These are phyloP conservation scores for Hirtodrosophila trivittata DNA, from an alignment of 2,888 invertebrate species.

Conservation along the genomic window DNA sequence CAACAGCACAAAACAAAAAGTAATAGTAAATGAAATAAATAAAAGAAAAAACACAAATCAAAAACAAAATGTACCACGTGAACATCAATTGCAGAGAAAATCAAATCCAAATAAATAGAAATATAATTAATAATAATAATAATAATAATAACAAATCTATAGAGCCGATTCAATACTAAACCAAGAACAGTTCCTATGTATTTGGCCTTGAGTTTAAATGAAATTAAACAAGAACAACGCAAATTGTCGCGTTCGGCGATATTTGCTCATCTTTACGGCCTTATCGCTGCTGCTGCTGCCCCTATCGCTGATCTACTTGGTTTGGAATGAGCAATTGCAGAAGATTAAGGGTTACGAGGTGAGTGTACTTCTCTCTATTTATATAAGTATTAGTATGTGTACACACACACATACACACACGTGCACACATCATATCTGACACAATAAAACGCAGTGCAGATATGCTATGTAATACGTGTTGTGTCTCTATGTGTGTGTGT, in stretches of 20 bases:
- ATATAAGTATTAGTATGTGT: neutral
- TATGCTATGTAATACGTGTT: conserved; percentile 19
- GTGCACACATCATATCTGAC: neutral
- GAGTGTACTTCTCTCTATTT: conserved; percentile 60
- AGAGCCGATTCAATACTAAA: conserved; percentile 18
- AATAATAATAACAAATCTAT: conserved; percentile 8
- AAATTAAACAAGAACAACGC: conserved; percentile 81
- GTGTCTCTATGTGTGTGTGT: conserved; percentile 14
- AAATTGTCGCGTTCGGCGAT: conserved; percentile 84
- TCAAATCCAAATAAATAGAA: conserved; percentile 34
- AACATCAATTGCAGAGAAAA: conserved; percentile 39
- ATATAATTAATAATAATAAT: conserved; percentile 10
- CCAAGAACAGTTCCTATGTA: conserved; percentile 70
- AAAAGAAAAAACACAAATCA: neutral
- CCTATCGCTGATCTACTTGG: conserved; percentile 82
- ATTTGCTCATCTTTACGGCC: conserved; percentile 83
- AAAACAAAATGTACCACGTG: conserved; percentile 22
- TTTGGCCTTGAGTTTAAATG: conserved; percentile 80
- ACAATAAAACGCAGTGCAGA: no score
- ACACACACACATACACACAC: conserved; percentile 11
- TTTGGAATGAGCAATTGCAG: conserved; percentile 83
- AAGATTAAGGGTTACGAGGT: conserved; percentile 84
- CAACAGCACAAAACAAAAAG: neutral
- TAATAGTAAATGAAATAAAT: conserved; percentile 3
- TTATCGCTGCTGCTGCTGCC: conserved; percentile 83